Evolutionary conservation across 2,888 invertebrate species (phyloP).

Genomic region (Hirtodrosophila trivittata): DNA sequence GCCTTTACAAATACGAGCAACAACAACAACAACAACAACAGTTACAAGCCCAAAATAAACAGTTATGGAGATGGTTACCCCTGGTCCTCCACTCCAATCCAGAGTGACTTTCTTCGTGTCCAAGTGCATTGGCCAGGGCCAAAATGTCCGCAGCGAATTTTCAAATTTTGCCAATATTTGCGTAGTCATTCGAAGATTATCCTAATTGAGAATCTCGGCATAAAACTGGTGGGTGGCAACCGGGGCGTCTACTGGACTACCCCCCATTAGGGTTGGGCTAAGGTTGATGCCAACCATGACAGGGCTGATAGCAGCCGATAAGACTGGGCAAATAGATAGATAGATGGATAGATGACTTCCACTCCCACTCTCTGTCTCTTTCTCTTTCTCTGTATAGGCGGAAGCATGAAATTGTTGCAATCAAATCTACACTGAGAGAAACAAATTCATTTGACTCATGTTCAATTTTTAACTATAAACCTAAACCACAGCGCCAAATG

Average conservation of each 20-base stretch:
- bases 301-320: slow-evolving; percentile 29
- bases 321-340: slow-evolving; percentile 37
- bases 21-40: slow-evolving; percentile 41
- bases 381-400: too few relatives aligned
- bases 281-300: slow-evolving; percentile 29
- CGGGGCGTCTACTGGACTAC: too few relatives aligned
- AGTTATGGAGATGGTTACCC: slow-evolving; percentile 25
- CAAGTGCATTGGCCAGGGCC: slow-evolving; percentile 49
- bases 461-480: too few relatives aligned
- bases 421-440: slow-evolving; percentile 48
- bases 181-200: slow-evolving; percentile 83
- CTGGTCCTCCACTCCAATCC: slow-evolving; percentile 15
- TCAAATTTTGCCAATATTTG: slow-evolving; percentile 82
- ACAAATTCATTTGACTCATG: too few relatives aligned
- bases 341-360: slow-evolving; percentile 19
- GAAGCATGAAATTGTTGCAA: slow-evolving; percentile 54
- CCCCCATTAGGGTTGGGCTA: slow-evolving; percentile 27
- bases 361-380: too few relatives aligned
- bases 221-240: slow-evolving; percentile 26
- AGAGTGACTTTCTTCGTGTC: slow-evolving; percentile 43
- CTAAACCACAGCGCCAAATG: slow-evolving; percentile 57
- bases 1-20: slow-evolving; percentile 42
- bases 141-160: slow-evolving; percentile 73
- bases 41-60: slow-evolving; percentile 47
- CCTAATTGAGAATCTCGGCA: slow-evolving; percentile 81